Evolutionary conservation across 1,140 invertebrate genomes (phyloP), one percentile per base, ranked within the genome.

Genomic region (Oryctes rhinoceros): DNA sequence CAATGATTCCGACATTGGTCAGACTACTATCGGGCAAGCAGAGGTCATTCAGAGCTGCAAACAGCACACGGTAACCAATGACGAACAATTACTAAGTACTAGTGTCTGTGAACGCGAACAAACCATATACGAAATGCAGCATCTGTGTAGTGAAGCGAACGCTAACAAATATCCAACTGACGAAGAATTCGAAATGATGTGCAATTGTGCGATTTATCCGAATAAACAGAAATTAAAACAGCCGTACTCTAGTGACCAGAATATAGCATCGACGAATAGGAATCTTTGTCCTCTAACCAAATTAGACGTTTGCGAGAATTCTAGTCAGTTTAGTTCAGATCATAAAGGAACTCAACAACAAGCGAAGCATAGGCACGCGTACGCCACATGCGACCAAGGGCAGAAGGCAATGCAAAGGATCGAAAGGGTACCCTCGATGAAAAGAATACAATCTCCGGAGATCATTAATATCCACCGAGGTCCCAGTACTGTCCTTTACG

Each of bases 401-500:
- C 84, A 84, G 44, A 82, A 84, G 71, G 80, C 83, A 18, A 44
- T 84, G 78, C 80, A 82, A 47, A 77, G 80, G 47, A 78, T 84
- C 4, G 82, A 83, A 49, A 85, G 80, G 76, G 81, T 74, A 15
- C 80, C 81, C 15, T 81, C 83, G 7, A 44, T 85, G 81, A 82
- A 83, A 76, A 80, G 85, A 78, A 84, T 86, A 79, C 85, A 85
- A 62, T 86, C 85, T 37, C 86, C 86, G 20, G 86, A 87, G 81
- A 86, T 87, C 48, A 86, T 86, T 67, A 85, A 87, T 80, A 85
- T 86, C 78, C 86, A 87, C 80, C 83, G 85, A 18, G 85, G 84
- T 79, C 82, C 84, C 44, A 81, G 81, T 78, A 82, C 77, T 79
- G 48, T 82, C 18, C 81, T 86, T 80, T 87, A 86, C 78, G 85